A percentile compares a stretch with the other conserved stretches of the same genome.
Evolutionary conservation across 2,888 invertebrate genomes (phyloP).

Genomic region (Raillietiella orientalis): DNA sequence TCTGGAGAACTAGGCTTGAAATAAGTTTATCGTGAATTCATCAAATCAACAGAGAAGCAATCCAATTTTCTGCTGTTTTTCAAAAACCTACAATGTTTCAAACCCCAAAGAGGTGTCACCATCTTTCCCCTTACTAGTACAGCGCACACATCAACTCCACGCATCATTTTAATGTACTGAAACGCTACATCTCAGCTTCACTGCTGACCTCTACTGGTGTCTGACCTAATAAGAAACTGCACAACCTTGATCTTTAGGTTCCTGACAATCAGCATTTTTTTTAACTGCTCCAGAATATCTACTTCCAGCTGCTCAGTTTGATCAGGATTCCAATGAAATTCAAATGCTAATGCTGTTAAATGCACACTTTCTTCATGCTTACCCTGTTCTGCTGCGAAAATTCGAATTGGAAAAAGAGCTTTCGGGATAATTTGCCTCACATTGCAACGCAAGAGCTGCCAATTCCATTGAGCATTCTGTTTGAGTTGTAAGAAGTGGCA

Average conservation of each 20-base stretch:
- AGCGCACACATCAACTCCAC: slow-evolving; percentile 94
- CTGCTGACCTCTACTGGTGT: no score
- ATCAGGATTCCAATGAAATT: slow-evolving; percentile 84
- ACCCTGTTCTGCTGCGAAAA: slow-evolving; percentile 55
- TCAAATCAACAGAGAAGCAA: slow-evolving; percentile 53
- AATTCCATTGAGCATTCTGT: slow-evolving; percentile 61
- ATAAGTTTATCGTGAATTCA: slow-evolving; percentile 1
- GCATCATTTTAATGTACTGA: slow-evolving; percentile 95
- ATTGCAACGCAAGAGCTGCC: slow-evolving; percentile 70
- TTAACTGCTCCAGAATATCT: slow-evolving; percentile 66
- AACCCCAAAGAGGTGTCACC: slow-evolving; percentile 84
- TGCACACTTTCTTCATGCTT: slow-evolving; percentile 77
- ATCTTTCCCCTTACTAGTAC: slow-evolving; percentile 72
- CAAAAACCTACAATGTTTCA: slow-evolving; percentile 88
- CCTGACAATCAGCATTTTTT: slow-evolving; percentile 26
- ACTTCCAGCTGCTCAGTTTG: slow-evolving; percentile 92
- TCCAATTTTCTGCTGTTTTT: slow-evolving; percentile 83
- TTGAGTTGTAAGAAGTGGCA: slow-evolving; percentile 95
- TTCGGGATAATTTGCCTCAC: slow-evolving; percentile 20
- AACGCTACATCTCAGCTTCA: slow-evolving; percentile 71
- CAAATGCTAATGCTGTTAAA: slow-evolving; percentile 84
- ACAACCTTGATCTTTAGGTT: not conserved
- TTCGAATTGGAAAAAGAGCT: slow-evolving; percentile 4
- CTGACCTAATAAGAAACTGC: slow-evolving; percentile 23
- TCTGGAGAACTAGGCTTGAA: slow-evolving; percentile 18